A percentile compares a stretch with the other conserved stretches of the same genome.
Evolutionary conservation across 2,888 invertebrate species (phyloP).

Genomic region (Morpho achilles): DNA sequence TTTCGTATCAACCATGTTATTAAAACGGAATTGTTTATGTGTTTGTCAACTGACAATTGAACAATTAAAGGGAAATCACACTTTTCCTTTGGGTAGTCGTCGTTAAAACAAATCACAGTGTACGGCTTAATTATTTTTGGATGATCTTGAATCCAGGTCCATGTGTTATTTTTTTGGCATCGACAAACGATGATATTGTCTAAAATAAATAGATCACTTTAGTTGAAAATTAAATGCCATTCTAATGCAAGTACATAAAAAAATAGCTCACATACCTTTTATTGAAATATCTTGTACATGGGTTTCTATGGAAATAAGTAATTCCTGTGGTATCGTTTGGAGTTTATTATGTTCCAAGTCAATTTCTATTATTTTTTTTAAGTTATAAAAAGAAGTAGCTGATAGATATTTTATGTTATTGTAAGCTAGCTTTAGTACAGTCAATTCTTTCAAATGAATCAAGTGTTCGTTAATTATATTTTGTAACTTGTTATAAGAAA

Average conservation of each 20-base stretch:
- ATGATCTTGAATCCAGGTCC: constrained; percentile 96
- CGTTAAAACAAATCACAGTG: constrained; percentile 54
- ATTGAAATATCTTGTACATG: constrained; percentile 88
- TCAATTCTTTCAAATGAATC: constrained; percentile 86
- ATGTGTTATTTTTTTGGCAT: constrained; percentile 93
- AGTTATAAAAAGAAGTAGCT: constrained; percentile 86
- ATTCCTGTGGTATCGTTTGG: constrained; percentile 87
- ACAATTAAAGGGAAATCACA: constrained; percentile 86
- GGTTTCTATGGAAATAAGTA: constrained; percentile 89
- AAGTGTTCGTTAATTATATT: constrained; percentile 88
- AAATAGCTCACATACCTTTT: constrained; percentile 81
- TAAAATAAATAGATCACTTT: constrained; percentile 51
- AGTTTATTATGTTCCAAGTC: constrained; percentile 91
- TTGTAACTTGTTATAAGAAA: constrained; percentile 90
- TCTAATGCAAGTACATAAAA: background rate
- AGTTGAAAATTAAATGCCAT: background rate
- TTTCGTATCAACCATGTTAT: constrained; percentile 94
- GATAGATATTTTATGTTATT: constrained; percentile 91
- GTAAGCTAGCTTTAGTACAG: constrained; percentile 88
- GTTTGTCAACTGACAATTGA: constrained; percentile 90
- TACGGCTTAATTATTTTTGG: constrained; percentile 73
- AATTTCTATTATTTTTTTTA: constrained; percentile 87
- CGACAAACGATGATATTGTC: constrained; percentile 93
- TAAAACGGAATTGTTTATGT: constrained; percentile 90
- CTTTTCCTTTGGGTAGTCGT: constrained; percentile 67